Evolutionary conservation across 2,797 vertebrate genomes (phyloP), one percentile per base, ranked within the genome.

Genomic region (Tadarida brasiliensis): DNA sequence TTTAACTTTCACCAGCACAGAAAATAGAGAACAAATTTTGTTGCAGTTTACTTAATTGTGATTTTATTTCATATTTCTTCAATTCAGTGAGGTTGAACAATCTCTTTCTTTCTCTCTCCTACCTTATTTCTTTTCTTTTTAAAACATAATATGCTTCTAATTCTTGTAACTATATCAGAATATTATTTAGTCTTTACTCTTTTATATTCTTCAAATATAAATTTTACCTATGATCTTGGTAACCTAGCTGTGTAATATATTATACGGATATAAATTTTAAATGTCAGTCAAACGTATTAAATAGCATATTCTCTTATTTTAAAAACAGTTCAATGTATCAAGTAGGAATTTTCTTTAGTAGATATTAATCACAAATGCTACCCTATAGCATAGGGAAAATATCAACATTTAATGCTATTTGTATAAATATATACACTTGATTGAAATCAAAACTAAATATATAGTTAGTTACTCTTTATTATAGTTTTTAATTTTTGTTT

Each of bases 51-150:
- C 14, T 1, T 26, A 71, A 35, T 4, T 63, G 1, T 24, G 81
- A 63, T 90, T 87, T 91, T 67, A 39, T 70, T 94, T 65, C 35
- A 15, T 44, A n/a, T 93, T 89, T 96, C 54, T 70, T 39, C 71
- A 11, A 39, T 84, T 90, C 39, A 30, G 3, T 20, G 33, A 85
- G 44, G 3, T 74, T 86, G 12, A 85, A 44, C 9, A 91, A 71
- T 2, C 3, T 1, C 4, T 81, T 17, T 57, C 30, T n/a, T 14
- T 61, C 22, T 65, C 17, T 65, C 26, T 76, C 20, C 3, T 56
- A 39, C 3, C 10, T 20, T 51, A 4, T 4, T 70, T 71, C 10
- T 33, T 76, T 76, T 44, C 39, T 84, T 2, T 87, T 87, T 74
- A 16, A 82, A 95, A 85, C 2, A 59, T 30, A 77, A 24, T 7